These are phyloP conservation scores for Gymnothorax reevesii DNA, from an alignment of 2,797 vertebrate genomes.

Conservation along the genomic window DNA sequence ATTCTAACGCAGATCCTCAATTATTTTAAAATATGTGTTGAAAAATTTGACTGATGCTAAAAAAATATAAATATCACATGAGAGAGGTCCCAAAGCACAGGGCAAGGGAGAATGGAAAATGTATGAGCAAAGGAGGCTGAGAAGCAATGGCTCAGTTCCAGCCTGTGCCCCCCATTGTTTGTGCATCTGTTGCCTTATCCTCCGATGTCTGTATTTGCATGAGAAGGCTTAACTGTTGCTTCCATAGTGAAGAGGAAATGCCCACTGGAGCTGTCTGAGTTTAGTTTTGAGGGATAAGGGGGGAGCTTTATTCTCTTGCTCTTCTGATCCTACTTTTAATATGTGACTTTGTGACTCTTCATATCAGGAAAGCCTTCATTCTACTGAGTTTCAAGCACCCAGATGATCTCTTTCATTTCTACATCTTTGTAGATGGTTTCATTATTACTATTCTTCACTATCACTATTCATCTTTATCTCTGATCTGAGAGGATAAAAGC, in stretches of 20 bases:
- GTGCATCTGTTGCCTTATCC: conserved; percentile 43
- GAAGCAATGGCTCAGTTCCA: conserved; percentile 25
- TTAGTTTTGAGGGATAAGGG: neutral
- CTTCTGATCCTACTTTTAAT: conserved; percentile 16
- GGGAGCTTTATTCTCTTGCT: neutral
- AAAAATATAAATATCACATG: neutral
- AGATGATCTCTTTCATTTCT: conserved; percentile 15
- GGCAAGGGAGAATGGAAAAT: conserved; percentile 28
- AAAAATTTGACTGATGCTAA: conserved; percentile 15
- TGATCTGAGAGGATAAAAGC: conserved; percentile 17
- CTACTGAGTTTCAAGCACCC: conserved; percentile 1
- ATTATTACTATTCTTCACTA: conserved; percentile 17
- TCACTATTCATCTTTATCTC: conserved; percentile 9
- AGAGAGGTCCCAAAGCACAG: conserved; percentile 22
- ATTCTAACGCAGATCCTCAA: neutral
- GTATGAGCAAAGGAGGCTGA: conserved; percentile 17
- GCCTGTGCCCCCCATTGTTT: conserved; percentile 35
- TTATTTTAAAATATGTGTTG: neutral
- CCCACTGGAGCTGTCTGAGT: conserved; percentile 13
- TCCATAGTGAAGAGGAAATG: neutral
- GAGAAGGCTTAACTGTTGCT: conserved; percentile 16
- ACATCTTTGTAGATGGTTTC: conserved; percentile 21
- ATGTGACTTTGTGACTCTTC: conserved; percentile 3
- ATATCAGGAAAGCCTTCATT: neutral
- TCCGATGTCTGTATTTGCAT: conserved; percentile 15